phyloP scores from a whole-genome alignment of 2,888 invertebrate genomes.

The Amphipyra berbera region DNA sequence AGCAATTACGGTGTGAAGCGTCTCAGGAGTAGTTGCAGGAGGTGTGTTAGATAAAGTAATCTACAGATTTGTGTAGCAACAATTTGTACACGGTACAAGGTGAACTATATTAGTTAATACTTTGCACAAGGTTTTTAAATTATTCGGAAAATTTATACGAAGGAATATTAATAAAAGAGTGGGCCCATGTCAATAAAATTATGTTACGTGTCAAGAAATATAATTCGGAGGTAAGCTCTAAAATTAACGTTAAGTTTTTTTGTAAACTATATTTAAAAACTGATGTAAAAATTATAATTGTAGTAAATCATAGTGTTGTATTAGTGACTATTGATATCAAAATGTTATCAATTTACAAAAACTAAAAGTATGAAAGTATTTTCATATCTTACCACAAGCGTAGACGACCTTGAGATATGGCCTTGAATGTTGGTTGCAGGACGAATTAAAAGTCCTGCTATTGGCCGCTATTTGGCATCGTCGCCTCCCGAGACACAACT shows the following conservation, averaged over 20 bases:
- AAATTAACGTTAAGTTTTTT: no score
- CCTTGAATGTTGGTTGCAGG: slow-evolving; percentile 93
- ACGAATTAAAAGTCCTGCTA: slow-evolving; percentile 93
- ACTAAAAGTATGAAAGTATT: not conserved
- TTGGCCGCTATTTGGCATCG: slow-evolving; percentile 93
- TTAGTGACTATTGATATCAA: no score
- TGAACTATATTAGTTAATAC: slow-evolving; percentile 1
- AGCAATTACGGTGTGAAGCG: slow-evolving; percentile 40
- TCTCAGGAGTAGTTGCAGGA: slow-evolving; percentile 26
- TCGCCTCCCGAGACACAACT: slow-evolving; percentile 94
- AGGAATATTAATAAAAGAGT: no score
- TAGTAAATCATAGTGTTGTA: no score
- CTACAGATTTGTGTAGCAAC: slow-evolving; percentile 25
- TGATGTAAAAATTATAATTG: no score
- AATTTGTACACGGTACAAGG: slow-evolving; percentile 10
- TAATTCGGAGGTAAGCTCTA: no score
- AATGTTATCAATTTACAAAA: no score
- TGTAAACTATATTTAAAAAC: no score
- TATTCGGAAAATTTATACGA: no score
- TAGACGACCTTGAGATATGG: slow-evolving; percentile 95
- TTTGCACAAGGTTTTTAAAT: not conserved
- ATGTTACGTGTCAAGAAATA: no score
- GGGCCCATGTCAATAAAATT: no score
- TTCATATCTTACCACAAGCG: slow-evolving; percentile 93
- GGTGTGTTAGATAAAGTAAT: slow-evolving; percentile 27